Percentiles rank a stretch among this genome's conserved stretches.
These are phyloP conservation scores for Jacana jacana DNA, from an alignment of 2,113 vertebrate species.

Conservation along the genomic window DNA sequence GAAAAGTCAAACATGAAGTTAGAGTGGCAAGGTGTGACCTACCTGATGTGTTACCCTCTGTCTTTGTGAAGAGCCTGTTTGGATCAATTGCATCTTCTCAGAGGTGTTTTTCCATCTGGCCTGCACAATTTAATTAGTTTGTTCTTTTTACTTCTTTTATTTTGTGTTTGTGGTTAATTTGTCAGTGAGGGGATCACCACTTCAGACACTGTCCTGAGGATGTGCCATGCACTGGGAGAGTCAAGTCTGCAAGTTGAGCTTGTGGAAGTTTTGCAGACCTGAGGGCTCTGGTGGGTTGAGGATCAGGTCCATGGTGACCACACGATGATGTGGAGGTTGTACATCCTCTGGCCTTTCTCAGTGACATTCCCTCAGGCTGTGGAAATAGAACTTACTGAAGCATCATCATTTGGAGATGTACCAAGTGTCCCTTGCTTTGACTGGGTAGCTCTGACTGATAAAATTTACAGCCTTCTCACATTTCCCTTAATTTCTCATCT, in stretches of 20 bases:
- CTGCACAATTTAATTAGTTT: background rate
- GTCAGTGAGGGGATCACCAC: background rate
- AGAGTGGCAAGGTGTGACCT: background rate
- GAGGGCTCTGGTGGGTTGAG: background rate
- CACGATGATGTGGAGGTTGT: background rate
- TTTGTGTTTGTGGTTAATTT: background rate
- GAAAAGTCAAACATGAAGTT: background rate
- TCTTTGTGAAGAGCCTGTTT: background rate
- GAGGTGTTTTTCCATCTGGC: background rate
- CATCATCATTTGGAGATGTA: background rate
- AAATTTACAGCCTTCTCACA: background rate
- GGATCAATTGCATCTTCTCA: background rate
- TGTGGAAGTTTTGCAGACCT: background rate
- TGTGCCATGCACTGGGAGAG: background rate
- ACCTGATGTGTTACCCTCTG: background rate
- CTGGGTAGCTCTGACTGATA: background rate
- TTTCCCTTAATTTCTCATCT: background rate
- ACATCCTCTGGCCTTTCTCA: background rate
- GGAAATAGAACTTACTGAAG: background rate
- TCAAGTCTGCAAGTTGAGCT: accelerated
- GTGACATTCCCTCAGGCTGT: background rate
- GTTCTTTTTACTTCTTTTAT: background rate
- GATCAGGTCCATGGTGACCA: background rate
- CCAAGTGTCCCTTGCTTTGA: background rate
- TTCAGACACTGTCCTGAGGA: background rate